Base-by-base conservation (phyloP, 2,113 vertebrate species). In the Phodopus roborovskii region DNA sequence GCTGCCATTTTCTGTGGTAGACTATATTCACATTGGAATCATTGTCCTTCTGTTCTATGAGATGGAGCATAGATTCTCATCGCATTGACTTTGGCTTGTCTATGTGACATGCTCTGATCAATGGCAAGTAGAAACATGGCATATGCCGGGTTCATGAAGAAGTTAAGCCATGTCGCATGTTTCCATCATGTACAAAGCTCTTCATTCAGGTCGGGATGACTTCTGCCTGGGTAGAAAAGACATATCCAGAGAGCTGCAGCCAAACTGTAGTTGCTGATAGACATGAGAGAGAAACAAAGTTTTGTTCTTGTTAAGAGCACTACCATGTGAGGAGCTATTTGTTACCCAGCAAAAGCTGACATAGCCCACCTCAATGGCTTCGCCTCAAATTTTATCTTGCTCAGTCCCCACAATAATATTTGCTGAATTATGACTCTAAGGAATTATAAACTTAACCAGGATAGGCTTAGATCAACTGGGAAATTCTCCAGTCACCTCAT, bases 251-350 rank as follows among this genome's bases (percentile, higher is more conserved):
- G 60, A 93, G 45, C 28, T 30, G 13, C 10, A 56, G 10, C 17
- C 24, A 73, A 83, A 83, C 15, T 26, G 16, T 5, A 84, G 11
- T 7, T 74, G 12, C n/a, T 90, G 56, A 48, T 17, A 70, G 7
- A 30, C 24, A 17, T 11, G 45, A 53, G 15, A 94, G 15, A 68
- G 19, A 83, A 89, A 60, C 15, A 42, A 30, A 77, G 33, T 19
- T 33, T 30, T 60, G 36, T 56, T 11, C 62, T 77, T 82, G 17
- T 66, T 68, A 62, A 88, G 16, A 50, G 22, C 22, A 45, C 68
- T 53, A 58, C 82, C 71, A 58, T 70, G 81, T 50, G 87, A 89
- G 62, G 62, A 20, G n/a, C 12, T 97, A 3, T 92, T 92, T 78
- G 39, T 78, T 70, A 12, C 20, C n/a, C 36, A 58, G 36, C 16